These are phyloP conservation scores for Miniopterus natalensis DNA, from an alignment of 2,113 vertebrate species.

Conservation along the genomic window DNA sequence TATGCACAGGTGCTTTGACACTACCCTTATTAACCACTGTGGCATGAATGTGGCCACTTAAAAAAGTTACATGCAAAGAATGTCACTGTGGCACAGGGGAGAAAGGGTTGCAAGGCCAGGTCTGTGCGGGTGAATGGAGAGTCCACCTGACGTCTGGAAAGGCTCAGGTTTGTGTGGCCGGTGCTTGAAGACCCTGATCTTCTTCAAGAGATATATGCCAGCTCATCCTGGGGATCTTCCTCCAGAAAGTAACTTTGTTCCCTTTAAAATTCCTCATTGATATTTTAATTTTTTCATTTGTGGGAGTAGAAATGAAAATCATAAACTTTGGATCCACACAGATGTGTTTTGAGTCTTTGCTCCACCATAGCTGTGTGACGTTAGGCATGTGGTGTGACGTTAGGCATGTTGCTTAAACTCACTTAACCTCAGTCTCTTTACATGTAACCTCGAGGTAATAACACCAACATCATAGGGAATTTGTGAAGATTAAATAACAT, in stretches of 20 bases:
- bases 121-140: neutral
- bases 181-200: neutral
- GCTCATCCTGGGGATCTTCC: neutral
- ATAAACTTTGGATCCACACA: neutral
- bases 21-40: neutral
- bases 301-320: neutral
- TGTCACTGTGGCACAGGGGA: accelerated
- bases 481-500: neutral
- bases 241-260: neutral
- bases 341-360: neutral
- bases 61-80: neutral
- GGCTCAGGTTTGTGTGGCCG: neutral
- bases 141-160: neutral
- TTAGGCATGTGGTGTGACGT: neutral
- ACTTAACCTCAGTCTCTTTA: neutral
- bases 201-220: neutral
- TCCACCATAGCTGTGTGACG: no score
- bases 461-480: neutral
- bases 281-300: neutral
- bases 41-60: neutral
- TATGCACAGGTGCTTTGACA: neutral
- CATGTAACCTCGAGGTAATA: neutral
- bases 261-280: neutral
- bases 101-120: neutral
- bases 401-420: neutral